Evolutionary conservation across 2,113 vertebrate species (phyloP).

Genomic region (Sapajus apella): DNA sequence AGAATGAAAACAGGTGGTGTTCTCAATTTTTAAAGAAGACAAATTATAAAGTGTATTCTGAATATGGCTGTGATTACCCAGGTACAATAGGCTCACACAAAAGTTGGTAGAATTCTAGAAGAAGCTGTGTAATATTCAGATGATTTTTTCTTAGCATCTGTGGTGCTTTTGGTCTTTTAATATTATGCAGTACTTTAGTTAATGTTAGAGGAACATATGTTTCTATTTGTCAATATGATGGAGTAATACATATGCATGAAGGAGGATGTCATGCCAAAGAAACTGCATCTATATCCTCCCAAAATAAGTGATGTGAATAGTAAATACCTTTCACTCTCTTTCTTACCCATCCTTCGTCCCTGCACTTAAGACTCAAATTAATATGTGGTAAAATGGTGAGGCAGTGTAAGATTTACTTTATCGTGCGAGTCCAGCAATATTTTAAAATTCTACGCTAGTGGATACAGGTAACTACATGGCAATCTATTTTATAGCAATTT

Average conservation of each 20-base stretch:
- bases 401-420: neutral
- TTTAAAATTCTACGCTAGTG: neutral
- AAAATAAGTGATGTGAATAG: neutral
- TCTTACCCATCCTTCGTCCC: neutral
- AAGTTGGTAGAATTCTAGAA: slow-evolving; percentile 38
- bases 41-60: slow-evolving; percentile 64
- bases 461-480: neutral
- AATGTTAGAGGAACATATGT: slow-evolving; percentile 42
- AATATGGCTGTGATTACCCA: slow-evolving; percentile 61
- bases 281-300: neutral
- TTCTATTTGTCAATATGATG: slow-evolving; percentile 46
- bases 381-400: neutral
- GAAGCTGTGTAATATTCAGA: neutral
- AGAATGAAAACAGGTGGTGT: slow-evolving; percentile 70
- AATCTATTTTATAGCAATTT: neutral
- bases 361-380: neutral
- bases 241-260: slow-evolving; percentile 50
- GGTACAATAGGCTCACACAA: slow-evolving; percentile 30
- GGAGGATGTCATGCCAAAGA: neutral
- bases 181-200: slow-evolving; percentile 11
- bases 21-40: slow-evolving; percentile 59
- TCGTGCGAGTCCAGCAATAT: neutral
- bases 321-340: neutral
- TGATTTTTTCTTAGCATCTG: slow-evolving; percentile 33
- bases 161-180: slow-evolving; percentile 16